Percentiles rank a stretch among this genome's conserved stretches.
phyloP scores from a whole-genome alignment of 2,113 vertebrate species.

The Varanus salvator region DNA sequence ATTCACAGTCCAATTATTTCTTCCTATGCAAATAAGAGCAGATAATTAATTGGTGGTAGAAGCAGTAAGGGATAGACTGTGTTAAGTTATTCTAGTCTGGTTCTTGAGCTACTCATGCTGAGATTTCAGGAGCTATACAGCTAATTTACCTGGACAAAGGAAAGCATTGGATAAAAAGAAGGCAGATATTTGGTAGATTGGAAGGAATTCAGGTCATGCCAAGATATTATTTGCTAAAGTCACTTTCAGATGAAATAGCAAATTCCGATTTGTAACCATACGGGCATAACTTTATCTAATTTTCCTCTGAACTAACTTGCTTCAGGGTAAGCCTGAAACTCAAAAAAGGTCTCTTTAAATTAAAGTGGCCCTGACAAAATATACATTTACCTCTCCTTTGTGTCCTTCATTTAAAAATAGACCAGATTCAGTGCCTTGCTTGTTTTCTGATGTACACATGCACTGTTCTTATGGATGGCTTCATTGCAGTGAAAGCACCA shows the following conservation, averaged over 20 bases:
- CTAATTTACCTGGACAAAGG: not conserved
- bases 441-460: not conserved
- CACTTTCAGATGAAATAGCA: not conserved
- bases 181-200: not conserved
- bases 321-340: not conserved
- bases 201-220: not conserved
- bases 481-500: not conserved
- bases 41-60: not conserved
- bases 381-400: not conserved
- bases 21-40: not conserved
- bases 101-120: not conserved
- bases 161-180: not conserved
- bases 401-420: not conserved
- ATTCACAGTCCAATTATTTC: not conserved
- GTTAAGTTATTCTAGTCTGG: not conserved
- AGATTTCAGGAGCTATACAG: constrained; percentile 11
- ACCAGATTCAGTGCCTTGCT: not conserved
- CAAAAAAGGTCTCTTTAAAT: not conserved
- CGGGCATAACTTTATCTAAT: not conserved
- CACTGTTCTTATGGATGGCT: not conserved
- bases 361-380: not conserved
- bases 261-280: not conserved
- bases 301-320: not conserved
- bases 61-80: not conserved
- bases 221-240: constrained; percentile 1